Base-by-base conservation (phyloP, 2,113 vertebrate genomes). In the Potamarius usumacintae region DNA sequence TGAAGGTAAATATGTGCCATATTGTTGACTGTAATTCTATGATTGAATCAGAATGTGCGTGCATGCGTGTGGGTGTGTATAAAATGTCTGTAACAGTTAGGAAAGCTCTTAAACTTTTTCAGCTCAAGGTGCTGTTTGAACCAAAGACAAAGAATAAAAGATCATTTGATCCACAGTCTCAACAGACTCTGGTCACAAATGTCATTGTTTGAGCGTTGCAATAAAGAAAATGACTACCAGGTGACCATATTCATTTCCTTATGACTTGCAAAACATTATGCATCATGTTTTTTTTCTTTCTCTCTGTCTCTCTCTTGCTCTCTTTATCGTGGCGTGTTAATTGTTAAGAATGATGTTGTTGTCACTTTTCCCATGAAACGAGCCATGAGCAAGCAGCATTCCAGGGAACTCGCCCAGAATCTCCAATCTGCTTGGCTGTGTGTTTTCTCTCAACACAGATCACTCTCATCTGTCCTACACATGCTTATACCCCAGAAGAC, bases 121-220 rank as follows among this genome's bases (percentile, higher is more conserved):
- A 25, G 67, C 30, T n/a, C 25, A 76, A 78, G n/a, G 25, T 63
- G 48, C 34, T 81, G 18, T 81, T 71, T 86, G 78, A 30, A 58
- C 53, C 50, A 72, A 60, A 48, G 63, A 72, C 67, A 85, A 85
- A 81, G 48, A 42, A 74, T 18, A 74, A 82, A 85, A 55, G 22
- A 55, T 74, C 90, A 90, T 94, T 94, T 94, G 92, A 94, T 94
- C 92, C 27, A 69, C 34, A 42, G 30, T 81, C 58, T 25, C 42
- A 77, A 85, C 71, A 50, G 50, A 52, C 72, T 85, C 77, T 53
- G 60, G 74, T 30, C 48, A 65, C 57, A 63, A 67, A 20, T 60
- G 14, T 67, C 50, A 22, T 60, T 42, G 60, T 42, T 80, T 69
- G 27, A 80, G 57, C 48, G n/a, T 79, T 79, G 50, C 57, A 77